Percentiles rank a stretch among this genome's conserved stretches.
phyloP scores from a whole-genome alignment of 2,797 vertebrate species.

The Florisuga fusca region DNA sequence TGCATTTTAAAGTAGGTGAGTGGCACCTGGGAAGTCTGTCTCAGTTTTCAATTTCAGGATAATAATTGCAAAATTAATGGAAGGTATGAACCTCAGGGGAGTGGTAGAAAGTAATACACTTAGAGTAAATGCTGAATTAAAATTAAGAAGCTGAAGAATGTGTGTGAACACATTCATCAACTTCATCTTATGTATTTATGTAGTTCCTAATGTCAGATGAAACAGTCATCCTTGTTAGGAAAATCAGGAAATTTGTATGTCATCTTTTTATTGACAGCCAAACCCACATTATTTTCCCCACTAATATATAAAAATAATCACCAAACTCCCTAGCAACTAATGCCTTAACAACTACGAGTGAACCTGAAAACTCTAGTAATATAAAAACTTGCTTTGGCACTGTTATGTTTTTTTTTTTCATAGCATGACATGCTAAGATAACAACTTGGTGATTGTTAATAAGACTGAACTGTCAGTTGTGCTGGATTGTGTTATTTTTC shows the following conservation, averaged over 20 bases:
- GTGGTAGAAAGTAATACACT: not conserved
- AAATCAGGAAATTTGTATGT: not conserved
- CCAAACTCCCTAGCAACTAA: not conserved
- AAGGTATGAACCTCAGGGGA: not conserved
- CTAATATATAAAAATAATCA: not conserved
- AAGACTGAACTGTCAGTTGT: not conserved
- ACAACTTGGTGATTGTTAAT: slow-evolving; percentile 4
- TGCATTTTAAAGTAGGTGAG: slow-evolving; percentile 33
- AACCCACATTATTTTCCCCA: not conserved
- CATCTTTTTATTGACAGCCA: not conserved
- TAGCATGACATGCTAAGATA: not conserved
- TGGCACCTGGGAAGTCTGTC: slow-evolving; percentile 15
- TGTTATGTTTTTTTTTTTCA: not conserved
- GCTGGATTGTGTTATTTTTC: not conserved
- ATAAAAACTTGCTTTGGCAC: not conserved
- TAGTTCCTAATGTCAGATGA: not conserved
- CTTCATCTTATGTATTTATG: not conserved
- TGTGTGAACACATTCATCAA: not conserved
- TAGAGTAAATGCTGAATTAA: slow-evolving; percentile 2
- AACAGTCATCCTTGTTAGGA: not conserved
- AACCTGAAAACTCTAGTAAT: not conserved
- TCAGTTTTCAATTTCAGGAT: not conserved
- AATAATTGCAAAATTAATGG: slow-evolving; percentile 38
- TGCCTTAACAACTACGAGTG: not conserved
- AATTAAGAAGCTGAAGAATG: not conserved